Evolutionary conservation across 1,140 invertebrate species (phyloP).

Genomic region (Drosophila pachea): DNA sequence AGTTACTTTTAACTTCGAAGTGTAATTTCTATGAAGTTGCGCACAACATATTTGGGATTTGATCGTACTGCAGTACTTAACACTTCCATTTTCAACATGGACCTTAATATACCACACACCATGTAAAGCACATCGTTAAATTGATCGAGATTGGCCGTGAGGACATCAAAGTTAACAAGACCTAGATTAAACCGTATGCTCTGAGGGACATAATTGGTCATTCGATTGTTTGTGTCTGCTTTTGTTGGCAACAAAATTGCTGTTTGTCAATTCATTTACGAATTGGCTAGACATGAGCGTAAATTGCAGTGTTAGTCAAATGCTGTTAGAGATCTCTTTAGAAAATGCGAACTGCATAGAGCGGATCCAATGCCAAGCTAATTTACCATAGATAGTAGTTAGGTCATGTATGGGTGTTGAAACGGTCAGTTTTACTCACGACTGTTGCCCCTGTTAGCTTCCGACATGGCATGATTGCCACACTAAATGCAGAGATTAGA

Average conservation of each 20-base stretch:
- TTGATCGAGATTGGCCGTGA: too few relatives aligned
- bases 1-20: too few relatives aligned
- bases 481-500: slow-evolving; percentile 47
- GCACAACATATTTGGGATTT: too few relatives aligned
- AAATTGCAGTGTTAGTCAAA: slow-evolving; percentile 25
- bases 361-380: slow-evolving; percentile 16
- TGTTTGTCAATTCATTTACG: slow-evolving; percentile 24
- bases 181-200: neutral
- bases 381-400: slow-evolving; percentile 17
- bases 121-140: too few relatives aligned
- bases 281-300: slow-evolving; percentile 37
- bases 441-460: slow-evolving; percentile 57
- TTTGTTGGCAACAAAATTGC: slow-evolving; percentile 30
- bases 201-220: neutral
- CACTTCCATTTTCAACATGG: too few relatives aligned
- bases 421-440: slow-evolving; percentile 58
- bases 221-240: slow-evolving; percentile 12
- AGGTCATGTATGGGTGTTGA: slow-evolving; percentile 46
- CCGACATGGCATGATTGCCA: slow-evolving; percentile 61
- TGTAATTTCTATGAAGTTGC: too few relatives aligned
- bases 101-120: too few relatives aligned
- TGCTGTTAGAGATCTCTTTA: slow-evolving; percentile 27
- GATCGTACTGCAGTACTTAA: too few relatives aligned
- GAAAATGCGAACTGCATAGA: slow-evolving; percentile 1
- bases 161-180: neutral